A percentile compares a stretch with the other conserved stretches of the same genome.
phyloP scores from a whole-genome alignment of 2,113 vertebrate genomes.

The Petaurus breviceps region DNA sequence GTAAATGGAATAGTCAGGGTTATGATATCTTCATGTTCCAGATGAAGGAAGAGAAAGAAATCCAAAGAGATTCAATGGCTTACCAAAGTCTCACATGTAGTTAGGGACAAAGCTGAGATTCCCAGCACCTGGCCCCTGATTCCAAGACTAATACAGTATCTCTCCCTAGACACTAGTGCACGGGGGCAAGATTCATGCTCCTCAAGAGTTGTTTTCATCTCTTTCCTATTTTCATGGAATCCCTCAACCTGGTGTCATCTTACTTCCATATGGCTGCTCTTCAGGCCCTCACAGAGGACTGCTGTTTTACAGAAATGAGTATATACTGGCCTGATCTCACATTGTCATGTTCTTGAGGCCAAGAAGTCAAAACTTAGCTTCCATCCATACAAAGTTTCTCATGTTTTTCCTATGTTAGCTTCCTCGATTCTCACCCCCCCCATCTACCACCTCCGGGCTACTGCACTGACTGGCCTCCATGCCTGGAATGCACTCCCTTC shows the following conservation, averaged over 20 bases:
- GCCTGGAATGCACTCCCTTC: neutral
- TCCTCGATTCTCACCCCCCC: neutral
- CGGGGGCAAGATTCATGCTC: neutral
- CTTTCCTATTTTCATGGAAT: neutral
- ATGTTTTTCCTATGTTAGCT: neutral
- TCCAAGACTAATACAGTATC: neutral
- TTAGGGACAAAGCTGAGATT: neutral
- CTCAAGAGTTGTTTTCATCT: neutral
- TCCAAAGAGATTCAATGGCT: neutral
- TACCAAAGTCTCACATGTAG: neutral
- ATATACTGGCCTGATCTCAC: neutral
- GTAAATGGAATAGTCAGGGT: neutral
- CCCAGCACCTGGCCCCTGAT: neutral
- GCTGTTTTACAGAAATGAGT: neutral
- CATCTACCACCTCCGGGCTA: neutral
- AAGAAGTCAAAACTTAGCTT: neutral
- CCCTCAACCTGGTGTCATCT: neutral
- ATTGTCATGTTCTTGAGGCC: neutral
- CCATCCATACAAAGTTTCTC: neutral
- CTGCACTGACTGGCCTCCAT: neutral
- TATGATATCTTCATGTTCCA: neutral
- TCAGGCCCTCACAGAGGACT: neutral
- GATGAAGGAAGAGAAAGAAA: slow-evolving; percentile 4
- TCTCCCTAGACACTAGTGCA: neutral
- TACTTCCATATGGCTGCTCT: neutral